These are phyloP conservation scores for Sicus ferrugineus DNA, from an alignment of 2,888 invertebrate genomes.

Conservation along the genomic window DNA sequence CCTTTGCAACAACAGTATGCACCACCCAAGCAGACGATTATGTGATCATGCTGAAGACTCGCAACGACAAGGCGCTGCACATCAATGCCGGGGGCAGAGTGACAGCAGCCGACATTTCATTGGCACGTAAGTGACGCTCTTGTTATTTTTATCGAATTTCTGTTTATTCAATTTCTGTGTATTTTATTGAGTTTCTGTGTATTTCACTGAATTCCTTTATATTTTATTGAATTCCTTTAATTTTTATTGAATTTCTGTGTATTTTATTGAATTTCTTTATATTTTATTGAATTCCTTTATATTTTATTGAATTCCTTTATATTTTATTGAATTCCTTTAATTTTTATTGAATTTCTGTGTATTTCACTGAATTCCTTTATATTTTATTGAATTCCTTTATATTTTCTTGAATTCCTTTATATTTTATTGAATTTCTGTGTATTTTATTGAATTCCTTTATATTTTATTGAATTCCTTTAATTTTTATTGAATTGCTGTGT, in stretches of 20 bases:
- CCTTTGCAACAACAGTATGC: slow-evolving; percentile 58
- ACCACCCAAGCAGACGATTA: slow-evolving; percentile 57
- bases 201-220: not conserved
- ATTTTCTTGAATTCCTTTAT: not conserved
- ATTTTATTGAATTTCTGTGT: not conserved
- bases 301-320: too few relatives aligned
- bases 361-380: not conserved
- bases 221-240: not conserved
- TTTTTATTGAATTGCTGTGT: not conserved
- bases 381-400: too few relatives aligned
- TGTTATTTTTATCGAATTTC: too few relatives aligned
- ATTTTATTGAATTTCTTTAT: not conserved
- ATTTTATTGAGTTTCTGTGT: too few relatives aligned
- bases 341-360: not conserved
- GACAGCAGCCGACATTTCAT: slow-evolving; percentile 58
- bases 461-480: not conserved
- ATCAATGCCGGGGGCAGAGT: slow-evolving; percentile 60
- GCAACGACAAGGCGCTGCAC: slow-evolving; percentile 58
- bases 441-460: not conserved
- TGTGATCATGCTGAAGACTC: slow-evolving; percentile 57
- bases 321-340: too few relatives aligned
- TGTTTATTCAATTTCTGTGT: too few relatives aligned
- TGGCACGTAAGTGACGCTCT: slow-evolving; percentile 59
- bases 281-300: not conserved
- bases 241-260: not conserved